phyloP scores from a whole-genome alignment of 2,113 vertebrate species.

The Nipponia nippon region DNA sequence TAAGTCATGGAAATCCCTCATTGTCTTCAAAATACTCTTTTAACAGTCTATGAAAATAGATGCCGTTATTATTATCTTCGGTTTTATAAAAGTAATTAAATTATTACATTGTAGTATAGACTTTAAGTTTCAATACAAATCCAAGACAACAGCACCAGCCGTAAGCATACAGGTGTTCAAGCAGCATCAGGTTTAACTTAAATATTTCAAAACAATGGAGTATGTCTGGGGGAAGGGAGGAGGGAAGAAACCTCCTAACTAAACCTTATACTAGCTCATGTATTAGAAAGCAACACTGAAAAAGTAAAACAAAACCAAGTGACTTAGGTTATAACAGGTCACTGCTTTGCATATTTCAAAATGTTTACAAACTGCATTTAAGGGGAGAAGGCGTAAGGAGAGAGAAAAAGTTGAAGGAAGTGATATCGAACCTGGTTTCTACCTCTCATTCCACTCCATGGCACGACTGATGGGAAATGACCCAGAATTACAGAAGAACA shows the following conservation, averaged over 20 bases:
- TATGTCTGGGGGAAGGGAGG: background rate
- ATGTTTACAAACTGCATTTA: background rate
- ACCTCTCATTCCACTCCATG: background rate
- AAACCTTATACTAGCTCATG: background rate
- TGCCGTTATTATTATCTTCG: background rate
- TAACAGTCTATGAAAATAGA: background rate
- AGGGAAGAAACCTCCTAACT: background rate
- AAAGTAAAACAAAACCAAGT: background rate
- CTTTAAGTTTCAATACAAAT: background rate
- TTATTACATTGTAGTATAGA: background rate
- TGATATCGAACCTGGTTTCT: background rate
- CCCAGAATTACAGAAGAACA: background rate
- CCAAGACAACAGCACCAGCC: background rate
- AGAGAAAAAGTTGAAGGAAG: background rate
- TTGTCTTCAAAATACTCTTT: background rate
- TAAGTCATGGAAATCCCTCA: background rate
- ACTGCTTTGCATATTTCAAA: background rate
- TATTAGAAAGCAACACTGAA: background rate
- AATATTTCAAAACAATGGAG: background rate
- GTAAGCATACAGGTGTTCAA: background rate
- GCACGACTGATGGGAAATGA: background rate
- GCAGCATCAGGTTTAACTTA: background rate
- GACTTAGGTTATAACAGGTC: background rate
- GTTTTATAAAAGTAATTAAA: background rate
- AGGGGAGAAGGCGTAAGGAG: background rate